Conservation (phyloP, 2,797 vertebrate species). For the Cirrhinus molitorella region DNA sequence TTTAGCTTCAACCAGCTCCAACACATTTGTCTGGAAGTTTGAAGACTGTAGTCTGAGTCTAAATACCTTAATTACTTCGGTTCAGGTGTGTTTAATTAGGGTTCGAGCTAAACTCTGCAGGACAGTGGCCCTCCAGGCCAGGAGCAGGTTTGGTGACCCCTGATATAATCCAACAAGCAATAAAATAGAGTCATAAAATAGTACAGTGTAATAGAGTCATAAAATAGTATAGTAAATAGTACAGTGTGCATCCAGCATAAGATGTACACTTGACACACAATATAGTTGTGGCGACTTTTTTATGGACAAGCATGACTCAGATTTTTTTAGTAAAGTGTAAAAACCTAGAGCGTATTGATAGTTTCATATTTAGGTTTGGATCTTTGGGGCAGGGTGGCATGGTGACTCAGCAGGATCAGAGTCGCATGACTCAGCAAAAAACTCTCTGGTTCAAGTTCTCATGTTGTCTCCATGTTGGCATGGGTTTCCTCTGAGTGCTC, state of each 20-base stretch:
- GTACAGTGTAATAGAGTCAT: fast-evolving
- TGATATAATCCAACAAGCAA: no score
- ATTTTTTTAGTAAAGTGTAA: not conserved
- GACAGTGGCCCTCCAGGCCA: no score
- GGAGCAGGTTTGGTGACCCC: no score
- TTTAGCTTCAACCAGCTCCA: no score
- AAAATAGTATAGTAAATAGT: not conserved
- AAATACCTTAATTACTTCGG: no score
- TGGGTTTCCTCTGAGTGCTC: not conserved
- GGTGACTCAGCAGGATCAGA: not conserved
- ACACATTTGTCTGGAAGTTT: no score
- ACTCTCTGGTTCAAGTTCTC: not conserved
- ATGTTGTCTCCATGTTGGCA: not conserved
- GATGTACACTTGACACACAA: not conserved
- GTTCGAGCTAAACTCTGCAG: no score
- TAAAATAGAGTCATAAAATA: not conserved
- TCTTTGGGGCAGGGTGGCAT: no score
- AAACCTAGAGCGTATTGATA: not conserved
- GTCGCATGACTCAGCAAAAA: not conserved
- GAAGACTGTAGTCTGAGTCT: no score
- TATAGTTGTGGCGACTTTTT: not conserved
- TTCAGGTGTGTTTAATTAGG: no score
- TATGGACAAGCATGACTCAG: not conserved
- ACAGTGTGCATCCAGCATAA: not conserved
- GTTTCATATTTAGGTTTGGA: not conserved